Conservation (phyloP, 2,113 vertebrate genomes). For the Vidua macroura region DNA sequence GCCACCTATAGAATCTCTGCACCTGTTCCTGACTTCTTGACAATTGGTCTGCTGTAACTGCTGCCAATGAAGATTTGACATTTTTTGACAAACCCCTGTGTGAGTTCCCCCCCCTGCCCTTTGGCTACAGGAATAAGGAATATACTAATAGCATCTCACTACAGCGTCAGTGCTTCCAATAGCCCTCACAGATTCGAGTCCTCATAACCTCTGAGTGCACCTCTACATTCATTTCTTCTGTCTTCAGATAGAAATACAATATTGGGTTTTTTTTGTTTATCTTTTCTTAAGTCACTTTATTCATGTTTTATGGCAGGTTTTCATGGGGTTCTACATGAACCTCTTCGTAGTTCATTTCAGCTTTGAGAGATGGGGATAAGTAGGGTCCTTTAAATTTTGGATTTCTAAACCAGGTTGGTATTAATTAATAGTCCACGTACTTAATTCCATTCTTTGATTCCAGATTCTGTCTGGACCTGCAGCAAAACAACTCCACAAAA, state of each 20-base stretch:
- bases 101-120: rapidly evolving
- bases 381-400: not conserved
- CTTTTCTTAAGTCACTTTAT: not conserved
- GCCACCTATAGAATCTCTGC: not conserved
- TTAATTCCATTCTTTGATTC: slow-evolving; percentile 18
- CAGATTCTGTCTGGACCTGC: not conserved
- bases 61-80: not conserved
- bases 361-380: not conserved
- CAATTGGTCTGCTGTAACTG: not conserved
- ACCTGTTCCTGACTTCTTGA: not conserved
- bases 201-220: not conserved
- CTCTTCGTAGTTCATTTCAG: not conserved
- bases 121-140: not conserved
- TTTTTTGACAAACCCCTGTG: not conserved
- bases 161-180: not conserved
- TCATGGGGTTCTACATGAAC: not conserved
- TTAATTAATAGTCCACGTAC: not conserved
- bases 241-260: not conserved
- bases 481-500: not conserved
- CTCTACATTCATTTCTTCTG: not conserved
- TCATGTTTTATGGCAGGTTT: not conserved
- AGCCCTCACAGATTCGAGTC: not conserved
- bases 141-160: not conserved
- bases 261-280: not conserved
- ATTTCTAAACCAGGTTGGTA: not conserved